A percentile compares a stretch with the other conserved stretches of the same genome.
Evolutionary conservation across 2,113 vertebrate genomes (phyloP).

Genomic region (Lamprotornis superbus): DNA sequence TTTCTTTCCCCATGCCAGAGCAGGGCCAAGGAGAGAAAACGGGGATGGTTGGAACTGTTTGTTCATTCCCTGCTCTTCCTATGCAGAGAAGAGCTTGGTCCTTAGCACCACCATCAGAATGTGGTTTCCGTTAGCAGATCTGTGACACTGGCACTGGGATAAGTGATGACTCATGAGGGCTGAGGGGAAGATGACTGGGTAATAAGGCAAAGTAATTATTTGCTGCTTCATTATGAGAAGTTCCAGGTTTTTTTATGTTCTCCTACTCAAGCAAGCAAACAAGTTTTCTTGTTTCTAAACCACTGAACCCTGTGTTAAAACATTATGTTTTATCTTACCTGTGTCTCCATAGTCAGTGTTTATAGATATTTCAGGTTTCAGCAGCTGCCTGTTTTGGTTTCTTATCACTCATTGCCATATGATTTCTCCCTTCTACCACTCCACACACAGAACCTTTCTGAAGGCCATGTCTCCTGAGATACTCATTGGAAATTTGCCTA

Average conservation of each 20-base stretch:
- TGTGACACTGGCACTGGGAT: not conserved
- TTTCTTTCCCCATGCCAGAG: not conserved
- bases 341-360: not conserved
- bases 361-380: not conserved
- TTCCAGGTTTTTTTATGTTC: not conserved
- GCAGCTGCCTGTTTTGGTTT: not conserved
- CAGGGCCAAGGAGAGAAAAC: not conserved
- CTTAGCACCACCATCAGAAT: not conserved
- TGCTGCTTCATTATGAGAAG: not conserved
- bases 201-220: not conserved
- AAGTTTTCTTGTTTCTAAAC: not conserved
- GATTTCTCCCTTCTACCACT: not conserved
- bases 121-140: not conserved
- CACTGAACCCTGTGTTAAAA: not conserved
- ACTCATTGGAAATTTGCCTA: not conserved
- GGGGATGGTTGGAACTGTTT: not conserved
- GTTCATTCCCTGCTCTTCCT: not conserved
- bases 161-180: not conserved
- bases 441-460: not conserved
- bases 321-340: not conserved
- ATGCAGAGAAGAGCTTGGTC: not conserved
- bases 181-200: not conserved
- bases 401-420: not conserved
- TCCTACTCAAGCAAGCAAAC: not conserved
- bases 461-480: not conserved